Base-by-base conservation (phyloP, 2,797 vertebrate species). In the Tauraco hartlaubi region DNA sequence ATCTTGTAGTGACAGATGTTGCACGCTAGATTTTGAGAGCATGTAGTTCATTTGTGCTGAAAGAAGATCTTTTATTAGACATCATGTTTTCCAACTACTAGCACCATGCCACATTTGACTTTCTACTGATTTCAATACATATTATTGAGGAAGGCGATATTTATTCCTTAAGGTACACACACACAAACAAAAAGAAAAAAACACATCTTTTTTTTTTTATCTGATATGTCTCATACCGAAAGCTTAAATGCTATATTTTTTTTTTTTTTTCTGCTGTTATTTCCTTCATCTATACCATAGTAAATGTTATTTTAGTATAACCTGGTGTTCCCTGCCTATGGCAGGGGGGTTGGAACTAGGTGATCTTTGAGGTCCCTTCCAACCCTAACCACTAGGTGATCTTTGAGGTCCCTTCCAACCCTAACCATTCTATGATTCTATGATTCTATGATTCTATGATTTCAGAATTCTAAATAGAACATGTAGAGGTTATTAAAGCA, bases 31-130 rank as follows among this genome's bases (percentile, higher is more conserved):
- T 56, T 79, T 91, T 91, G 51, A 85, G 26, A 95, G 15, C 28
- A 58, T 55, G 20, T 31, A 5, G 2, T 19, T 74, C 88, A n/a
- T 68, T 46, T 74, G 22, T 54, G 56, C 7, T 75, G 15, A 54
- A 23, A 41, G 26, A 51, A 19, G 6, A 31, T 39, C 6, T 37
- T 43, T 66, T 72, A 71, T 54, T 66, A 92, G 28, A 56, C 58
- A 73, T 48, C 33, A 29, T 67, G 94, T 95, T 96, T 92, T 81
- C 33, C 55, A 92, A 18, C 81, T 74, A 67, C 39, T 95, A 73
- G 21, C 41, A 56, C 18, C 8, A 43, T 37, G 9, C 1, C 13
- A 44, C 22, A 3, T 89, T 80, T 66, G 43, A 77, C 12, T 79
- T 88, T 63, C 23, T 23, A 43, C 5, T 35, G 9, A 2, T 12